Percentiles rank a stretch among this genome's conserved stretches.
These are phyloP conservation scores for Caenorhabditis sulstoni DNA, from an alignment of 2,888 invertebrate species.

Conservation along the genomic window DNA sequence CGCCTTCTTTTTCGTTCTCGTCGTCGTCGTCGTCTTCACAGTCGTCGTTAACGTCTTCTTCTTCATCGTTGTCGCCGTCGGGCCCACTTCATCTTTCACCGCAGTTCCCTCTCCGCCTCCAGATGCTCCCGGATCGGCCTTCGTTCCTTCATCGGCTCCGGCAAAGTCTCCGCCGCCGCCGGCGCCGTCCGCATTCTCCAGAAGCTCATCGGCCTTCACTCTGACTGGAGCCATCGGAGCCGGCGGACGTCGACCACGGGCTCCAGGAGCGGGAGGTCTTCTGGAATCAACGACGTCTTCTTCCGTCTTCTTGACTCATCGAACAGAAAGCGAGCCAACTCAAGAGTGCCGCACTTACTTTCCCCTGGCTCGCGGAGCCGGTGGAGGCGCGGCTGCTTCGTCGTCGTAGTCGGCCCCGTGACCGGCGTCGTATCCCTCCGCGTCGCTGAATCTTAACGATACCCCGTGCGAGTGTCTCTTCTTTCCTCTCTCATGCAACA, in stretches of 20 bases:
- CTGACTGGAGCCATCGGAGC: conserved; percentile 40
- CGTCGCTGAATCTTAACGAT: conserved; percentile 53
- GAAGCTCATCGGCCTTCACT: conserved; percentile 31
- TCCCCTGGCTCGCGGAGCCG: conserved; percentile 18
- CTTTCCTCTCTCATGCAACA: not conserved
- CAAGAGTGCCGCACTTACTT: conserved; percentile 16
- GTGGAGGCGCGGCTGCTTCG: not conserved
- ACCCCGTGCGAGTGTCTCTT: conserved; percentile 8
- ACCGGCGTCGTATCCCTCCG: conserved; percentile 25
- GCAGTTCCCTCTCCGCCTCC: not conserved
- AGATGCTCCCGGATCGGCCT: not conserved
- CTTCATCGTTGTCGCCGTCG: not conserved
- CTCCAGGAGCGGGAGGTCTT: conserved; percentile 11
- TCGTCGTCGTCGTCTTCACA: not conserved
- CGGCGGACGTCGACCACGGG: conserved; percentile 37
- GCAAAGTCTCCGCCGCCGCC: conserved; percentile 17
- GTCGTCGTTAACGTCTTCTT: not conserved
- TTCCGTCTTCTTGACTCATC: not conserved
- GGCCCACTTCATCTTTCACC: not conserved
- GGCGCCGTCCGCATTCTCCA: conserved; percentile 17
- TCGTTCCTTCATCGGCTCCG: conserved; percentile 19
- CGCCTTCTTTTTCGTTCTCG: not conserved
- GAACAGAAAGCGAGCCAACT: too few species aligned
- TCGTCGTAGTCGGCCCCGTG: conserved; percentile 17
- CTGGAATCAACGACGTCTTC: conserved; percentile 17